Conservation (phyloP, 2,888 invertebrate genomes). For the Apotomis capreana region DNA sequence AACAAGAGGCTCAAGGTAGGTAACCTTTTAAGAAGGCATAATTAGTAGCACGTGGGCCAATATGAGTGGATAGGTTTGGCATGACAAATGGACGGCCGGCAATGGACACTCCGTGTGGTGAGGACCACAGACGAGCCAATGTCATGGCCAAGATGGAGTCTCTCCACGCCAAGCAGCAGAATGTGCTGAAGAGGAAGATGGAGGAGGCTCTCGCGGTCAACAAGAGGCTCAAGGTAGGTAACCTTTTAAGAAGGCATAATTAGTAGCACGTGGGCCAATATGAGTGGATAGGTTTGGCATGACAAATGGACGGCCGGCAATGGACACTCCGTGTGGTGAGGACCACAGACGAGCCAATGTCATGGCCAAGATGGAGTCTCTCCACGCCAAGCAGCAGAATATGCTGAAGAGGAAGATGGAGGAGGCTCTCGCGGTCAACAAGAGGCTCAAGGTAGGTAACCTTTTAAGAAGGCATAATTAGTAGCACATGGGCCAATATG, state of each 20-base stretch:
- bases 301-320: no score
- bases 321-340: no score
- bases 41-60: no score
- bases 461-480: no score
- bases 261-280: no score
- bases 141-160: conserved; percentile 91
- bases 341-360: conserved; percentile 89
- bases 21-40: neutral
- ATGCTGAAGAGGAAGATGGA: conserved; percentile 95
- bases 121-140: conserved; percentile 87
- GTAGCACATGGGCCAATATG: no score
- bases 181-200: conserved; percentile 92
- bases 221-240: conserved; percentile 88
- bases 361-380: conserved; percentile 89
- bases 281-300: no score
- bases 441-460: conserved; percentile 87
- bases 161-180: conserved; percentile 90
- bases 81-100: no score
- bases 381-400: conserved; percentile 91
- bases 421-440: conserved; percentile 93
- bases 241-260: no score
- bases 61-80: no score
- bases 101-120: no score
- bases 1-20: conserved; percentile 90
- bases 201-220: conserved; percentile 94